Percentiles rank a stretch among this genome's conserved stretches.
Conservation (phyloP, 2,888 invertebrate species). For the Carcina quercana region DNA sequence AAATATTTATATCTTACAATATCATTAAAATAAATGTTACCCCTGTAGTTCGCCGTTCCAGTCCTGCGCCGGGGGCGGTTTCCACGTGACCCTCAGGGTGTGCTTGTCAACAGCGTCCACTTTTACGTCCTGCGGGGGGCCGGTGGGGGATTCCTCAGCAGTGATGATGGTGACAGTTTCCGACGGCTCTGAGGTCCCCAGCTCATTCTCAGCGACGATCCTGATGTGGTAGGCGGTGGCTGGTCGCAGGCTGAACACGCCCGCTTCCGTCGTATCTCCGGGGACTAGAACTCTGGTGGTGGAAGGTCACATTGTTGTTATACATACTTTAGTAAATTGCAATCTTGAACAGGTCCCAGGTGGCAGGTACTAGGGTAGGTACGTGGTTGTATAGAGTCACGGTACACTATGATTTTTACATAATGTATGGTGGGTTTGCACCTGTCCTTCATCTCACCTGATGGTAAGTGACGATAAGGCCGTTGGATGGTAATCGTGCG, state of each 20-base stretch:
- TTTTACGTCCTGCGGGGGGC: conserved; percentile 87
- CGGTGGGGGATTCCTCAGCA: conserved; percentile 92
- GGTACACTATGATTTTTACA: too few relatives aligned
- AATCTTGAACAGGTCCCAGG: too few relatives aligned
- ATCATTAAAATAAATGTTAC: too few relatives aligned
- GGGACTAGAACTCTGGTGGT: conserved; percentile 84
- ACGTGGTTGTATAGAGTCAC: too few relatives aligned
- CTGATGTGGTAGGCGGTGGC: conserved; percentile 95
- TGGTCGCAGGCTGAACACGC: conserved; percentile 90
- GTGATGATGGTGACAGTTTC: conserved; percentile 96
- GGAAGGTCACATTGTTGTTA: conserved; percentile 9
- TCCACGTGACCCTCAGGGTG: conserved; percentile 91
- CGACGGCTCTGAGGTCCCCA: conserved; percentile 94
- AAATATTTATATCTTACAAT: too few relatives aligned
- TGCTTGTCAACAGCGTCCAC: conserved; percentile 93
- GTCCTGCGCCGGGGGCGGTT: conserved; percentile 89
- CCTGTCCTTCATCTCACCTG: too few relatives aligned
- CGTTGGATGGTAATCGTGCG: too few relatives aligned
- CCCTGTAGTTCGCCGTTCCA: conserved; percentile 93
- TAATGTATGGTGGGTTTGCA: too few relatives aligned
- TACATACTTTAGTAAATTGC: too few relatives aligned
- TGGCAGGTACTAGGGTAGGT: too few relatives aligned
- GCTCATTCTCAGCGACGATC: conserved; percentile 94
- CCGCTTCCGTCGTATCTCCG: conserved; percentile 91
- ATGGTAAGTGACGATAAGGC: too few relatives aligned